Base-by-base conservation (phyloP, 1,140 invertebrate genomes). In the Lethrus apterus region DNA sequence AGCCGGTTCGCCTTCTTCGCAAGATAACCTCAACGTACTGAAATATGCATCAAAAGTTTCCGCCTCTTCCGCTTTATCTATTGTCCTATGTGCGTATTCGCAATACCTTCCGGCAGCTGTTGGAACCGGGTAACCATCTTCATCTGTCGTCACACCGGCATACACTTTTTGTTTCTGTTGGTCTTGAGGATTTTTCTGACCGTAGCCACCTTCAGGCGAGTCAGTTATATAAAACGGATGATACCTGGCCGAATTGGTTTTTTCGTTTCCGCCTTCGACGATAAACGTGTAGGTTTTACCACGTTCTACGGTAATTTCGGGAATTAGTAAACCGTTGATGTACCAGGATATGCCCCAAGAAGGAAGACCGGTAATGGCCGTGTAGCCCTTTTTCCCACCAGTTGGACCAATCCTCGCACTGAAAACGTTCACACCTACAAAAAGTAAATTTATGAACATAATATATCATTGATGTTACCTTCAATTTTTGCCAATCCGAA, bases 201-300 rank as follows among this genome's bases (percentile, higher is more conserved):
- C 82, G 56, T 80, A 89, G 2, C 88, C 90, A 33, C 91, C 91
- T 62, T 90, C 84, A 0, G 73, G 68, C 17, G 81, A 90, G 57
- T 86, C 81, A 8, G 90, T 93, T 55, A 97, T 92, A 67, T 97
- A 97, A 58, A 97, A 82, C 9, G 93, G 93, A 71, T 97, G 92
- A 67, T 91, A 94, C 77, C 75, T 79, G 19, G 81, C 79, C 15
- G 79, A 78, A 63, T 82, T 78, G 13, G 75, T 68, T 23, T 72
- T 66, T 58, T 84, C 77, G 40, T 79, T 76, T 53, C 89, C 89
- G 50, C 86, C 86, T 69, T 91, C 86, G 1, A 92, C 80, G 10
- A 78, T 70, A 61, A 94, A 96, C 29, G 83, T 87, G 68, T 96
- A 96, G 0, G 84, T 93, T 65, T 84, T 74, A 19, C 90, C 91